Evolutionary conservation across 2,797 vertebrate genomes (phyloP).

Genomic region (Pseudochaenichthys georgianus): DNA sequence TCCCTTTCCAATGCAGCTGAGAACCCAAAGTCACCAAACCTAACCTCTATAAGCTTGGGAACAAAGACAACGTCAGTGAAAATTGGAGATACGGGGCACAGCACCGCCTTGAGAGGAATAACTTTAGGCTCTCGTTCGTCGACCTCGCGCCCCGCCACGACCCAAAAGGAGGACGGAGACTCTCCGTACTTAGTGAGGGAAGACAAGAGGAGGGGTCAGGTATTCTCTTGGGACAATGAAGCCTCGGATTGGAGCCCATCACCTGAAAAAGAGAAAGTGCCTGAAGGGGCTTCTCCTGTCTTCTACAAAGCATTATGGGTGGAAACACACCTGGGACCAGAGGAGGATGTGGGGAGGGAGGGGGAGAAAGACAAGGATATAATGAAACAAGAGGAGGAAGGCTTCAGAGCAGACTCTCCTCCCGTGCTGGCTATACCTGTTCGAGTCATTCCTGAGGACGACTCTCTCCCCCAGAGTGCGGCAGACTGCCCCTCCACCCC

Average conservation of each 20-base stretch:
- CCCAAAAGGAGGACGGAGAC: slow-evolving; percentile 17
- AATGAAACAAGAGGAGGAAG: slow-evolving; percentile 55
- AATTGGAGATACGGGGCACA: slow-evolving; percentile 61
- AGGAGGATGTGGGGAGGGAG: slow-evolving; percentile 37
- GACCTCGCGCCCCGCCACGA: slow-evolving; percentile 35
- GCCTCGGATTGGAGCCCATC: slow-evolving; percentile 4
- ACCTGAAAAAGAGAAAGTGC: slow-evolving; percentile 45
- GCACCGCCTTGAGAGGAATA: slow-evolving; percentile 66
- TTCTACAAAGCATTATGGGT: slow-evolving; percentile 82
- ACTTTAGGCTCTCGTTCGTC: slow-evolving; percentile 62
- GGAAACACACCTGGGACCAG: slow-evolving; percentile 82
- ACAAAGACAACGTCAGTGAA: slow-evolving; percentile 70
- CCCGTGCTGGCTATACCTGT: slow-evolving; percentile 74
- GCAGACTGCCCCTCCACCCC: slow-evolving; percentile 18
- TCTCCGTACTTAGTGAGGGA: slow-evolving; percentile 32
- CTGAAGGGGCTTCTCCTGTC: slow-evolving; percentile 58
- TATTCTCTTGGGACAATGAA: slow-evolving; percentile 39
- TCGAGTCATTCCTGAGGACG: slow-evolving; percentile 73
- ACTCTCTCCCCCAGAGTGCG: slow-evolving; percentile 25
- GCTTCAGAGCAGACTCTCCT: slow-evolving; percentile 71
- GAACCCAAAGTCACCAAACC: slow-evolving; percentile 56
- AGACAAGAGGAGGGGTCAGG: slow-evolving; percentile 47
- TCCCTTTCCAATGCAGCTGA: slow-evolving; percentile 31
- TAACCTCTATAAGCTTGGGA: slow-evolving; percentile 64
- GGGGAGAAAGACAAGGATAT: slow-evolving; percentile 12